Conservation (phyloP, 2,113 vertebrate genomes). For the Cynopterus brachyotis region DNA sequence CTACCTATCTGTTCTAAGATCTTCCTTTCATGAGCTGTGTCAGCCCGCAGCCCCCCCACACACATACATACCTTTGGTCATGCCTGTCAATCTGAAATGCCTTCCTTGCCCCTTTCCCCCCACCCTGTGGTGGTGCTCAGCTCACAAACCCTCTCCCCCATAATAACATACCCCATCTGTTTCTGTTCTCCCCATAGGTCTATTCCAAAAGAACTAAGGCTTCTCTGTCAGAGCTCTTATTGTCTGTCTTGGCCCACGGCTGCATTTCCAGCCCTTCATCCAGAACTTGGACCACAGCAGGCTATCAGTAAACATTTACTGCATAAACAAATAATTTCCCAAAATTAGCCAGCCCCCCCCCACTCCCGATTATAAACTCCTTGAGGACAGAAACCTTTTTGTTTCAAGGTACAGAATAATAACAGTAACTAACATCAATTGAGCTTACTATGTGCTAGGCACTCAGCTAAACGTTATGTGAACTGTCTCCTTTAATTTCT, state of each 20-base stretch:
- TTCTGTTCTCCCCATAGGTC: not conserved
- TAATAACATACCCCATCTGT: not conserved
- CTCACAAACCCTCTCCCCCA: not conserved
- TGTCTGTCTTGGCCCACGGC: not conserved
- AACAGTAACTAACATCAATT: not conserved
- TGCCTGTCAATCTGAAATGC: not conserved
- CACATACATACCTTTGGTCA: not conserved
- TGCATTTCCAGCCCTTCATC: not conserved
- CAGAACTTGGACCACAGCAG: not conserved
- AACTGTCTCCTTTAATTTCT: not conserved
- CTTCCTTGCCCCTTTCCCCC: not conserved
- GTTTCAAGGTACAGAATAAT: not conserved
- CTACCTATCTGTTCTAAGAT: not conserved
- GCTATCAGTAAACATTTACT: not conserved
- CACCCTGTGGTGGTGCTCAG: not conserved
- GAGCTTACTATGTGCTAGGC: not conserved
- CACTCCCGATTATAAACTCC: not conserved
- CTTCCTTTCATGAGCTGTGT: not conserved
- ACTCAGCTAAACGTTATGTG: not conserved
- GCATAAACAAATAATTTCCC: not conserved
- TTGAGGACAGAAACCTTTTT: not conserved
- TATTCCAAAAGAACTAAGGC: not conserved
- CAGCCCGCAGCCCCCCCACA: fast-evolving
- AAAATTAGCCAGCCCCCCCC: not conserved
- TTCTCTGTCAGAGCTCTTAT: not conserved